phyloP scores from a whole-genome alignment of 1,140 invertebrate species.

The Tetraneura akinire region DNA sequence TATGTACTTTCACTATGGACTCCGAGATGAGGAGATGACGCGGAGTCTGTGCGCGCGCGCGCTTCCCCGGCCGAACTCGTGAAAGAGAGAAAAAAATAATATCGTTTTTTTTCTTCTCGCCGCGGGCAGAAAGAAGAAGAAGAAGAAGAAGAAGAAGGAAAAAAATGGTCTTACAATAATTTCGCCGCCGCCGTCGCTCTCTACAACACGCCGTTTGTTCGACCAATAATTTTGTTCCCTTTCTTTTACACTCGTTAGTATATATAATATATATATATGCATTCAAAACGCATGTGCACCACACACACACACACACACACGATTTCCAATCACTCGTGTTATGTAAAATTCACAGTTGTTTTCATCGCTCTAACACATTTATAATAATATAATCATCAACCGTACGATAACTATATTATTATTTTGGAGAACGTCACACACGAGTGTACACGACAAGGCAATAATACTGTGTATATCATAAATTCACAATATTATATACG shows the following conservation, averaged over 20 bases:
- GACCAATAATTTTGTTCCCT: neutral
- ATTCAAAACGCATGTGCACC: too few relatives aligned
- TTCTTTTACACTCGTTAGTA: too few relatives aligned
- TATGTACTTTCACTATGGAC: constrained; percentile 26
- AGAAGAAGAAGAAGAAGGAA: neutral
- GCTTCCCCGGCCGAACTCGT: neutral
- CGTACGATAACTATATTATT: too few relatives aligned
- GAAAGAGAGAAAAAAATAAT: neutral
- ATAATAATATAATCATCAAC: too few relatives aligned
- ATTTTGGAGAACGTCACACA: too few relatives aligned
- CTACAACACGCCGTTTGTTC: neutral
- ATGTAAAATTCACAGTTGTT: neutral
- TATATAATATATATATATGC: too few relatives aligned
- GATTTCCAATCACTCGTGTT: neutral
- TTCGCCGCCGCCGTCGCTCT: neutral
- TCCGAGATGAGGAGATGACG: neutral
- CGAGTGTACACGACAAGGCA: too few relatives aligned
- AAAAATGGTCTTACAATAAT: constrained; percentile 19
- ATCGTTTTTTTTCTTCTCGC: too few relatives aligned
- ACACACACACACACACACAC: neutral
- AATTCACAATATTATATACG: too few relatives aligned
- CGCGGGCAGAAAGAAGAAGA: neutral
- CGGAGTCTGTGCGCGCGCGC: neutral
- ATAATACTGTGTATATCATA: too few relatives aligned
- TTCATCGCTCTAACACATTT: neutral